Conservation (phyloP, 2,797 vertebrate genomes). For the Okamejei kenojei region DNA sequence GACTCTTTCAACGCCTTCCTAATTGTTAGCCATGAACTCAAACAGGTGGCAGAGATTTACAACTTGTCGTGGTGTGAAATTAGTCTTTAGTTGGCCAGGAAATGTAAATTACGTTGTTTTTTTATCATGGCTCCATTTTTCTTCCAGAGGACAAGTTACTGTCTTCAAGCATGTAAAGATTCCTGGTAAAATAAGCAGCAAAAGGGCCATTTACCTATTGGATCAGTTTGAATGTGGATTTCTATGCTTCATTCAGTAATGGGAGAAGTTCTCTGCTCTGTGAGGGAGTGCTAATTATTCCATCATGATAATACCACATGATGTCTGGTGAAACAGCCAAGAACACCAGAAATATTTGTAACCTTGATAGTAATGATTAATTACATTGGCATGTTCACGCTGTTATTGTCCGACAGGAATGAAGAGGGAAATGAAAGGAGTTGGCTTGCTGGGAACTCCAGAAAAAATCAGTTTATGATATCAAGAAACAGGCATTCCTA, state of each 20-base stretch:
- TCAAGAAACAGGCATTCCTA: background rate
- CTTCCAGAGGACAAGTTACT: background rate
- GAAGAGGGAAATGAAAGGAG: background rate
- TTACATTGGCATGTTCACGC: background rate
- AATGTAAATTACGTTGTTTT: too few species aligned
- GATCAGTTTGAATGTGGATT: background rate
- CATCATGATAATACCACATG: background rate
- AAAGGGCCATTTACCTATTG: background rate
- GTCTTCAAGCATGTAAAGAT: too few species aligned
- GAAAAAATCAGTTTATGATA: background rate
- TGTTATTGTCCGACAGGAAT: background rate
- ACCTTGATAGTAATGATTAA: background rate
- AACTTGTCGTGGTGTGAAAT: background rate
- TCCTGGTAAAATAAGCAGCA: background rate
- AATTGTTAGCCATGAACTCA: background rate
- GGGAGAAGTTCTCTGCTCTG: background rate
- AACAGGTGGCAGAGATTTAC: background rate
- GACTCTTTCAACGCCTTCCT: background rate
- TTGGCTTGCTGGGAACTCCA: background rate
- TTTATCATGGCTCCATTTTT: background rate
- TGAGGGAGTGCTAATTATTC: background rate
- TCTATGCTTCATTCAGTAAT: background rate
- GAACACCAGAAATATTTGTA: background rate
- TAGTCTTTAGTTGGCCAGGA: background rate
- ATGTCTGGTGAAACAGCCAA: background rate